Evolutionary conservation across 2,888 invertebrate species (phyloP).

Genomic region (Drosophila barbarae): DNA sequence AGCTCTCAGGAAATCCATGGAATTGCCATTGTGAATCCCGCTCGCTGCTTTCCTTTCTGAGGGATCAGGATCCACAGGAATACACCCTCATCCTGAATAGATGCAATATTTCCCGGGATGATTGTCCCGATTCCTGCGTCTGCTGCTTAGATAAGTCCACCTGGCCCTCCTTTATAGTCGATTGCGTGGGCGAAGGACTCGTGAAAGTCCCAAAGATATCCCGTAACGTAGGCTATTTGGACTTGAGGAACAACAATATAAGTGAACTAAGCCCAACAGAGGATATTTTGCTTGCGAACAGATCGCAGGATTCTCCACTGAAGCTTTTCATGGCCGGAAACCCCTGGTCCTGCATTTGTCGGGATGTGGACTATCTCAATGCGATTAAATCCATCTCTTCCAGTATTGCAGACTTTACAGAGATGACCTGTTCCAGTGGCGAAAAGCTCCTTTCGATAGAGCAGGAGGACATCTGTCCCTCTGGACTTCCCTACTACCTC

Average conservation of each 20-base stretch:
- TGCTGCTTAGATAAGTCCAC: conserved; percentile 14
- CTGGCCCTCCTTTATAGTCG: conserved; percentile 13
- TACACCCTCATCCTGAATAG: conserved; percentile 1
- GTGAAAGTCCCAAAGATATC: conserved; percentile 2
- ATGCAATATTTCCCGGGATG: not conserved
- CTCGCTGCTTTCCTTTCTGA: conserved; percentile 5
- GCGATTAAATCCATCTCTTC: conserved; percentile 11
- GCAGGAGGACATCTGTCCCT: conserved; percentile 16
- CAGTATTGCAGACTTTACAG: conserved; percentile 9
- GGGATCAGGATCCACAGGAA: conserved; percentile 2
- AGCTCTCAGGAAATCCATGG: conserved; percentile 22
- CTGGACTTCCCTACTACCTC: conserved; percentile 10
- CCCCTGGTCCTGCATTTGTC: conserved; percentile 36
- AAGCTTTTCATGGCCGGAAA: conserved; percentile 18
- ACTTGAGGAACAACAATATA: conserved; percentile 29
- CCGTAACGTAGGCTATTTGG: conserved; percentile 11
- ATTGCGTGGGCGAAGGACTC: conserved; percentile 14
- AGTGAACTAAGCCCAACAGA: not conserved
- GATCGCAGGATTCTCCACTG: not conserved
- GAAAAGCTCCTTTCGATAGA: conserved; percentile 11
- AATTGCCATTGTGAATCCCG: conserved; percentile 1
- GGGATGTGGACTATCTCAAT: conserved; percentile 8
- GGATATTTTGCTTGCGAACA: not conserved
- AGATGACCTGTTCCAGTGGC: conserved; percentile 3
- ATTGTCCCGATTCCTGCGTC: conserved; percentile 11